Conservation (phyloP, 1,140 invertebrate species). For the Copidosoma floridanum region DNA sequence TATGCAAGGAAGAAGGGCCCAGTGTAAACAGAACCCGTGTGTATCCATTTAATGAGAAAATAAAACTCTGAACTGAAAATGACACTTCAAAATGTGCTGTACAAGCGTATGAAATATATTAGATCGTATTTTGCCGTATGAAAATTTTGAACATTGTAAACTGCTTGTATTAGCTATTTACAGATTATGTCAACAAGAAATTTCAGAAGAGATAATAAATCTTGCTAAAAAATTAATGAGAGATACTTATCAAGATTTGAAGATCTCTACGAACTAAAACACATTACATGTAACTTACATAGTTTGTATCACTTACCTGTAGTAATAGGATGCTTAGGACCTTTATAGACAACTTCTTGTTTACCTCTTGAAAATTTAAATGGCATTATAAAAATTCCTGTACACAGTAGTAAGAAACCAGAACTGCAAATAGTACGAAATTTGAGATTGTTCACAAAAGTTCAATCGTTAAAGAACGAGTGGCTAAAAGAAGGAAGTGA, state of each 20-base stretch:
- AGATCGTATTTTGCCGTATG: neutral
- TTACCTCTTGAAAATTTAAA: conserved; percentile 8
- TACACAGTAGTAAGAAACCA: neutral
- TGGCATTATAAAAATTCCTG: conserved; percentile 18
- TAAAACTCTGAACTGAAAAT: neutral
- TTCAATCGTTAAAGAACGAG: neutral
- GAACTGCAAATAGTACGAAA: neutral
- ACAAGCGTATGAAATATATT: conserved; percentile 1
- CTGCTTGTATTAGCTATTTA: conserved; percentile 9
- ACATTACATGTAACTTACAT: conserved; percentile 19
- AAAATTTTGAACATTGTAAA: conserved; percentile 17
- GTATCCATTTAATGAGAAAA: neutral
- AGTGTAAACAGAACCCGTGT: neutral
- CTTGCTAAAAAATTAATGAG: neutral
- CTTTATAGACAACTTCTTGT: conserved; percentile 9
- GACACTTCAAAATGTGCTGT: neutral
- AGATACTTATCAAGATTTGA: conserved; percentile 1
- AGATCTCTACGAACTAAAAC: conserved; percentile 1
- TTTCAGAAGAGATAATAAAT: conserved; percentile 13
- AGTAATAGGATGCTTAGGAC: conserved; percentile 9
- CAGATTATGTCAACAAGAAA: conserved; percentile 12
- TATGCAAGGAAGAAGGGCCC: neutral
- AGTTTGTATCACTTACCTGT: conserved; percentile 10
- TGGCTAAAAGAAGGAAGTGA: neutral
- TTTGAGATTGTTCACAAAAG: neutral